A percentile compares a stretch with the other conserved stretches of the same genome.
These are phyloP conservation scores for Callyntrura guangdongensis DNA, from an alignment of 2,888 invertebrate species.

Conservation along the genomic window DNA sequence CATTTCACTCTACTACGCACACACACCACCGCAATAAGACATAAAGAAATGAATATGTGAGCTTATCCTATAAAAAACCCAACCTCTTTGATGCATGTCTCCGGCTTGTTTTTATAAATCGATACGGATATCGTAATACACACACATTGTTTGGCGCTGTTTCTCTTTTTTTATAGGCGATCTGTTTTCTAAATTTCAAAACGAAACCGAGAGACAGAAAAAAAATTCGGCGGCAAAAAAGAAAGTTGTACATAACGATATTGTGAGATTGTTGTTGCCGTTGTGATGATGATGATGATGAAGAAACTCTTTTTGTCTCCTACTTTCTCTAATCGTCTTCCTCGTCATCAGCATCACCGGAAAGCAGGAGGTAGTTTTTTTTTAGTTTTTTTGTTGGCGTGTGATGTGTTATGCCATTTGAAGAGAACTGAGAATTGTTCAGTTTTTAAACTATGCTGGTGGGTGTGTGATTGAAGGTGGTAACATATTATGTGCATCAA, in stretches of 20 bases:
- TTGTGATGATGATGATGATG: constrained; percentile 1
- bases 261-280: not conserved
- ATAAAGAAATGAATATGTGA: not conserved
- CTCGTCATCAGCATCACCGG: constrained; percentile 42
- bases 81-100: not conserved
- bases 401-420: constrained; percentile 61
- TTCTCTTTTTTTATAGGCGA: constrained; percentile 16
- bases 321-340: constrained; percentile 58
- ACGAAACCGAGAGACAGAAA: not conserved
- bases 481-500: too few species aligned
- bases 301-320: constrained; percentile 55
- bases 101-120: constrained; percentile 64
- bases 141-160: not conserved
- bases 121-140: constrained; percentile 61
- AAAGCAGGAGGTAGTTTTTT: not conserved
- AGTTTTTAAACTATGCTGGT: too few species aligned
- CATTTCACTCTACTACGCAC: not conserved
- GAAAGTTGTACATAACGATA: not conserved
- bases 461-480: too few species aligned
- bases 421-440: too few species aligned
- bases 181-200: constrained; percentile 1
- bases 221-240: not conserved
- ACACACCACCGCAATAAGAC: not conserved
- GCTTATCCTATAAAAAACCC: not conserved
- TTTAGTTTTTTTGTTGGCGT: not conserved